Evolutionary conservation across 2,888 invertebrate species (phyloP), one percentile per base, ranked within the genome.

Genomic region (Amiota minor): DNA sequence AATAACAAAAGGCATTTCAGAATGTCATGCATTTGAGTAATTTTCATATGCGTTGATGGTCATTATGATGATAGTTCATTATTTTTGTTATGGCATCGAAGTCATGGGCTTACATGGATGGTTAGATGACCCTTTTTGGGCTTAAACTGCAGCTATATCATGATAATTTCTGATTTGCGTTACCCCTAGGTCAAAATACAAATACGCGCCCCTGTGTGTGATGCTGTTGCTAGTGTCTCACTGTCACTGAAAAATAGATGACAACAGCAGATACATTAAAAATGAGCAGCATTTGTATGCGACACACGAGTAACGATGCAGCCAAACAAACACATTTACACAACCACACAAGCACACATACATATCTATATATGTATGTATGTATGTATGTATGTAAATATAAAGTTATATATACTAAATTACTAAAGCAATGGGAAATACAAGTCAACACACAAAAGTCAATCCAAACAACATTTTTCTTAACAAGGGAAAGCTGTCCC

Each of bases 191-290:
- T 35, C 6, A 6, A 35, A 35, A 35, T 35, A 2, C 6, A 35
- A 8, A 8, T 35, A 35, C 2, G 35, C 6, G n/a, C n/a, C n/a
- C n/a, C 35, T 8, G 6, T 35, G 35, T 35, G 35, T 10, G 59
- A 20, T 59, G 56, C 16, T 59, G 56, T 59, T 56, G 18, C 10
- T 56, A 23, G 56, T 16, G 56, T 8, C 56, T 3, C 23, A 35
- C 35, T 16, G 10, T 59, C 11, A 20, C 20, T 59, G 59, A 59
- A 20, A 59, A 59, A 59, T 18, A n/a, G 59, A 9, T 59, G 16
- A 59, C 59, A 59, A 20, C 59, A 59, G 59, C 59, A 59, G 20
- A 59, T 59, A 20, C 16, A 59, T 59, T 59, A 59, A 59, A 59
- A 12, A 59, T 59, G 20, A 59, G 11, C 11, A 10, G 18, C 23